A percentile compares a stretch with the other conserved stretches of the same genome.
Evolutionary conservation across 2,888 invertebrate species (phyloP).

Genomic region (Ormia ochracea): DNA sequence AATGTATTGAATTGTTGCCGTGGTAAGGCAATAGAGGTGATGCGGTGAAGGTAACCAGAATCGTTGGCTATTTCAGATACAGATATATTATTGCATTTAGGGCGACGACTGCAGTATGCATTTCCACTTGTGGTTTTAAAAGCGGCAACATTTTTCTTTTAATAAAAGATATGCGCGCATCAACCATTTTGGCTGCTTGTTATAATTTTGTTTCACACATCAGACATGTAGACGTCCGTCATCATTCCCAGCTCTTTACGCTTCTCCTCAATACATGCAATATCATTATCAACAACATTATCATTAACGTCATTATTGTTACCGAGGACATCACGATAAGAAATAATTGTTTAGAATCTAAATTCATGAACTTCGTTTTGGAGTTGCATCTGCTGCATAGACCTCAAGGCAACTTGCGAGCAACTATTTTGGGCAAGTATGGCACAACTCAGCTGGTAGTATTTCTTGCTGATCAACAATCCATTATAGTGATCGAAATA

Average conservation of each 20-base stretch:
- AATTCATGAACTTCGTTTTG: no score
- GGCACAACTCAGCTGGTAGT: no score
- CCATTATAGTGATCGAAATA: no score
- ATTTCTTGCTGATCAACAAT: no score
- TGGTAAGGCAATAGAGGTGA: neutral
- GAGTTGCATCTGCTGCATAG: no score
- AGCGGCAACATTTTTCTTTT: neutral
- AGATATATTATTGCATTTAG: conserved; percentile 9
- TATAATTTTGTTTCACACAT: conserved; percentile 37
- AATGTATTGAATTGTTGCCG: conserved; percentile 14
- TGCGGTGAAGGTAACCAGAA: conserved; percentile 3
- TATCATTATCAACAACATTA: neutral
- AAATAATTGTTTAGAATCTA: neutral
- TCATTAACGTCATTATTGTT: neutral
- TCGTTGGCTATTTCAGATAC: conserved; percentile 42
- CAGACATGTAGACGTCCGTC: conserved; percentile 53
- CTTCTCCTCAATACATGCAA: neutral
- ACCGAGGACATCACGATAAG: neutral
- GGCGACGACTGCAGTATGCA: neutral
- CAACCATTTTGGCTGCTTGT: conserved; percentile 46
- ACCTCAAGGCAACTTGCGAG: no score
- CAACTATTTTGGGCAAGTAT: no score
- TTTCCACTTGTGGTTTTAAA: neutral
- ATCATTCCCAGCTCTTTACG: neutral
- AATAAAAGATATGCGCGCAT: neutral